Conservation (phyloP, 2,113 vertebrate genomes). For the Pygoscelis antarcticus region DNA sequence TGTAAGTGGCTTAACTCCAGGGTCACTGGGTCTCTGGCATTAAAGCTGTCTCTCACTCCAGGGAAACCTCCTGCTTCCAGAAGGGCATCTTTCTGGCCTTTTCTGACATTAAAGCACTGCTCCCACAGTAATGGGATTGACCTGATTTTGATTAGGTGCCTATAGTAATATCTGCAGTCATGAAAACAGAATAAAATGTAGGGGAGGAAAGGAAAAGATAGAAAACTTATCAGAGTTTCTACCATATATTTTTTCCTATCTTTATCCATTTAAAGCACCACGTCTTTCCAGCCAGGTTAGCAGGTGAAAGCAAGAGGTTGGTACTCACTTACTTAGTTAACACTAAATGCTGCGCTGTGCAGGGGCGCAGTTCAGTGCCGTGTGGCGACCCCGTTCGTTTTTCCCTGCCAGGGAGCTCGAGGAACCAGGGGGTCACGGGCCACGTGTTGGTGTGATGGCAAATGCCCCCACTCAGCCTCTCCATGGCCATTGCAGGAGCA, state of each 20-base stretch:
- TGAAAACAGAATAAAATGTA: background rate
- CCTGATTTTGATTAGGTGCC: background rate
- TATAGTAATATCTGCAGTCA: background rate
- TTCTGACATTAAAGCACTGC: background rate
- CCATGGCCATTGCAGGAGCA: background rate
- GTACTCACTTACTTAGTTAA: background rate
- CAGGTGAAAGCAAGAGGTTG: background rate
- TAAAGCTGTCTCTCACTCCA: background rate
- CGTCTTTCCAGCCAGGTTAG: background rate
- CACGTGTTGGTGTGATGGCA: background rate
- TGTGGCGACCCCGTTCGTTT: background rate
- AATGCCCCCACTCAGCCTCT: background rate
- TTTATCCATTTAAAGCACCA: background rate
- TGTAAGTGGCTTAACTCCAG: background rate
- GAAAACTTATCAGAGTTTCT: background rate
- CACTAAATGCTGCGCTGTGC: background rate
- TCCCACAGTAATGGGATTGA: background rate
- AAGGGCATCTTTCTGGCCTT: background rate
- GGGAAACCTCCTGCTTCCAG: background rate
- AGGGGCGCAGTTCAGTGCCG: background rate
- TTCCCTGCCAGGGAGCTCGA: background rate
- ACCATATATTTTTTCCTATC: background rate
- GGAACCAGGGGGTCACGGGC: background rate
- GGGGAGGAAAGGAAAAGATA: background rate
- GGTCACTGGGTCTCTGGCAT: background rate